Conservation (phyloP, 2,113 vertebrate genomes). For the Osmerus eperlanus region DNA sequence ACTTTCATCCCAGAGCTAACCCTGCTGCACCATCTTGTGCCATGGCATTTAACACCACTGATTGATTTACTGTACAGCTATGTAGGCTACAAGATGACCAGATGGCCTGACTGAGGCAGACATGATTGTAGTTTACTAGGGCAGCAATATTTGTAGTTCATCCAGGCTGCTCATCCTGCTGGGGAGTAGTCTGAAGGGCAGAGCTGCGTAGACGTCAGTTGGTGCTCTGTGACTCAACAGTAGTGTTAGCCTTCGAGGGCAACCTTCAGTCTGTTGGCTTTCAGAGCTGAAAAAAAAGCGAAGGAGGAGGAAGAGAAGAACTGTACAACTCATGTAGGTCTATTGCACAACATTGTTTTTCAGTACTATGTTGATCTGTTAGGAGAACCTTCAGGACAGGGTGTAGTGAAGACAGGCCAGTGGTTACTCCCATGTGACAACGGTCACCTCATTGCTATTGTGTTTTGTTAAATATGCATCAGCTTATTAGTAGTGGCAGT, state of each 20-base stretch:
- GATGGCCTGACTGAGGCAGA: neutral
- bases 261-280: constrained; percentile 5
- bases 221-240: constrained; percentile 1
- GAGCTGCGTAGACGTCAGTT: constrained; percentile 6
- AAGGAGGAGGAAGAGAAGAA: neutral
- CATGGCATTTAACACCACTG: constrained; percentile 1
- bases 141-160: neutral
- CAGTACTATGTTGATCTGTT: no score
- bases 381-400: neutral
- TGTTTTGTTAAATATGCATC: constrained; percentile 47
- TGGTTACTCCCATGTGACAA: constrained; percentile 54
- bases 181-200: neutral
- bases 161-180: neutral
- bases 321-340: no score
- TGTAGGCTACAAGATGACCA: neutral
- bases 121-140: constrained; percentile 12
- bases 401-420: constrained; percentile 31
- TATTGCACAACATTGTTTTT: no score
- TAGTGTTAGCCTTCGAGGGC: constrained; percentile 36
- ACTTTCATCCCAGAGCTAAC: neutral
- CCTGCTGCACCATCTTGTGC: neutral
- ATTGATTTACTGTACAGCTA: neutral
- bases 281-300: no score
- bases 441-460: constrained; percentile 44
- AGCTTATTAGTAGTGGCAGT: constrained; percentile 37